Evolutionary conservation across 92 coral and sea anemone species (phyloP).

Genomic region (Pocillopora grandis): DNA sequence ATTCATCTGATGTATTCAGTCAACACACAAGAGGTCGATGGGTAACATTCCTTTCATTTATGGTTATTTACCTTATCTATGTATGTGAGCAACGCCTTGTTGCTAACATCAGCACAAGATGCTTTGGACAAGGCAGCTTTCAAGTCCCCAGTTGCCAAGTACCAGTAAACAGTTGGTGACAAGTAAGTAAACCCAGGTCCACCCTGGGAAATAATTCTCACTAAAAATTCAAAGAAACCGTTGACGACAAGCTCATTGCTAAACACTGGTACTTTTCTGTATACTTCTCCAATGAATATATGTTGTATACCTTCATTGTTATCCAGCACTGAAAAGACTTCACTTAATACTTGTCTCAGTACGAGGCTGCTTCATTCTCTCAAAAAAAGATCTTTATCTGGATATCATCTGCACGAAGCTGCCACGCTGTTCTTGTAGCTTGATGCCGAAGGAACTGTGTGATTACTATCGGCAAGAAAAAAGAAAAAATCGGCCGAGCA

Average conservation of each 20-base stretch:
- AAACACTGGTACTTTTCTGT: constrained; percentile 45
- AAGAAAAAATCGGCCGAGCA: too few relatives aligned
- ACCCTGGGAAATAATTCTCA: constrained; percentile 57
- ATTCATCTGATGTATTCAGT: neutral
- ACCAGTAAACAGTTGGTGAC: constrained; percentile 52
- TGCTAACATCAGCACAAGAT: constrained; percentile 49
- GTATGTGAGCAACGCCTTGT: constrained; percentile 12
- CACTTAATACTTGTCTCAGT: constrained; percentile 48
- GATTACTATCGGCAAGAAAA: too few relatives aligned
- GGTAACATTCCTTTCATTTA: neutral
- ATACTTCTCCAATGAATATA: constrained; percentile 38
- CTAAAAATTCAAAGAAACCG: constrained; percentile 51
- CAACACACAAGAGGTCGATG: neutral
- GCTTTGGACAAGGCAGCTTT: constrained; percentile 21
- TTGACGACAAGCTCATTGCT: constrained; percentile 55
- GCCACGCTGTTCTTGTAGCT: too few relatives aligned
- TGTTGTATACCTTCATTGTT: constrained; percentile 27
- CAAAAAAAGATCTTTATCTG: too few relatives aligned
- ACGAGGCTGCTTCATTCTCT: neutral
- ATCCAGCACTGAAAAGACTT: constrained; percentile 34
- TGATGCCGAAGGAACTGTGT: too few relatives aligned
- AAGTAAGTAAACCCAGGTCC: constrained; percentile 68
- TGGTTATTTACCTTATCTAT: constrained; percentile 33
- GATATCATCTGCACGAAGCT: too few relatives aligned
- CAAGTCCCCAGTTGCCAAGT: constrained; percentile 38